Evolutionary conservation across 2,888 invertebrate genomes (phyloP).

Genomic region (Clostera curtula): DNA sequence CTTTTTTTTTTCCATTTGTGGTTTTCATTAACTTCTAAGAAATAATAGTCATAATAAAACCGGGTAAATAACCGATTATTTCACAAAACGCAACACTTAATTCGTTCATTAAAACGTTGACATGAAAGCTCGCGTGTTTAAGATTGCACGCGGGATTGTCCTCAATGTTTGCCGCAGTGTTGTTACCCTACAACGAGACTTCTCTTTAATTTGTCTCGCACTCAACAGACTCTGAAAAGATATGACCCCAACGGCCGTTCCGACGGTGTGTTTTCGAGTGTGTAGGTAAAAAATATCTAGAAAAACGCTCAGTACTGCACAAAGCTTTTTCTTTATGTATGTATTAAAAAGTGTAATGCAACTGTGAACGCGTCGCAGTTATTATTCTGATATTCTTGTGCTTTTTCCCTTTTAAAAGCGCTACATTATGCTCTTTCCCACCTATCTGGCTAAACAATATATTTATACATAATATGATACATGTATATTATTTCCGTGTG

Average conservation of each 20-base stretch:
- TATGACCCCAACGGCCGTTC: slow-evolving; percentile 38
- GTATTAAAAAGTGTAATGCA: no score
- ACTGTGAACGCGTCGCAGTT: no score
- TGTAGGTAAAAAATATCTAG: slow-evolving; percentile 22
- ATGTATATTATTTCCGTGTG: no score
- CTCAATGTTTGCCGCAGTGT: slow-evolving; percentile 8
- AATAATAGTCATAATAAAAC: slow-evolving; percentile 12
- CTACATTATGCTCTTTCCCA: no score
- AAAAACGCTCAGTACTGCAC: slow-evolving; percentile 10
- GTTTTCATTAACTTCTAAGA: slow-evolving; percentile 18
- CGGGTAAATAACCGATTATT: slow-evolving; percentile 15
- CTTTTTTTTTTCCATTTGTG: slow-evolving; percentile 10
- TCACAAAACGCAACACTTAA: slow-evolving; percentile 14
- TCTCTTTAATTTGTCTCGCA: slow-evolving; percentile 51
- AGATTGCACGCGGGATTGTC: background rate
- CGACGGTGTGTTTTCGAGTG: slow-evolving; percentile 34
- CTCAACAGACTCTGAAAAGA: slow-evolving; percentile 45
- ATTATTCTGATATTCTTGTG: no score
- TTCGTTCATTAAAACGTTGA: slow-evolving; percentile 13
- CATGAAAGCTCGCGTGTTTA: slow-evolving; percentile 32
- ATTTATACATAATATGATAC: no score
- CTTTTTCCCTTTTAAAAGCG: no score
- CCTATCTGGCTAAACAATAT: no score
- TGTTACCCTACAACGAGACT: slow-evolving; percentile 35
- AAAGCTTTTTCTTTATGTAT: slow-evolving; percentile 8